Conservation (phyloP, 2,888 invertebrate species). For the Syrista parreyssii region DNA sequence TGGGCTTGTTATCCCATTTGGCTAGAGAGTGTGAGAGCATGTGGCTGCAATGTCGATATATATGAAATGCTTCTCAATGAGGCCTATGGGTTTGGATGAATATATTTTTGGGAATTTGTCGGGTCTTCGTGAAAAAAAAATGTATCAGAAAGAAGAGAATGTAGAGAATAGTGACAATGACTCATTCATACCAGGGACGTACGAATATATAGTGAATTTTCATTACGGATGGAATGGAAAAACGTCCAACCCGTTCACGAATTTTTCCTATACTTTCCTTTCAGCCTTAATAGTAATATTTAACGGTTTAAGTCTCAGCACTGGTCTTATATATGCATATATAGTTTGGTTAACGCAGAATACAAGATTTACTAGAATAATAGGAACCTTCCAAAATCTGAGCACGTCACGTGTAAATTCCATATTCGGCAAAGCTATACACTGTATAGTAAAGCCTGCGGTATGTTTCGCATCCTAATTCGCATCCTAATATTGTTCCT, state of each 20-base stretch:
- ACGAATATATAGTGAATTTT: neutral
- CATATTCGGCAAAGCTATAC: neutral
- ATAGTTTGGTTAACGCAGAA: neutral
- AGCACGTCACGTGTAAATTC: neutral
- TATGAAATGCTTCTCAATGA: conserved; percentile 25
- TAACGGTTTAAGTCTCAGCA: neutral
- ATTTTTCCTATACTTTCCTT: neutral
- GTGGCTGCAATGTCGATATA: conserved; percentile 26
- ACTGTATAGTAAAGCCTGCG: neutral
- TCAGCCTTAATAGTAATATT: neutral
- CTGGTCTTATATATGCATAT: neutral
- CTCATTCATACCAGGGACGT: neutral
- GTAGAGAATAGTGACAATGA: neutral
- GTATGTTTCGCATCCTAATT: neutral
- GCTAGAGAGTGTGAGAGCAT: conserved; percentile 24
- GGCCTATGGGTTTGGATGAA: neutral
- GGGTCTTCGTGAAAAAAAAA: neutral
- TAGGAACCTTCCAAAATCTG: neutral
- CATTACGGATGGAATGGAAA: neutral
- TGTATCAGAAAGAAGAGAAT: neutral
- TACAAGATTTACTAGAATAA: neutral
- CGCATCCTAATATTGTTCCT: conserved; percentile 7
- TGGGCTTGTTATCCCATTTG: conserved; percentile 51
- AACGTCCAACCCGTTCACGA: neutral
- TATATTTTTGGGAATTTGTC: neutral